Evolutionary conservation across 2,888 invertebrate species (phyloP), one percentile per base, ranked within the genome.

Genomic region (Polylopha cassiicola): DNA sequence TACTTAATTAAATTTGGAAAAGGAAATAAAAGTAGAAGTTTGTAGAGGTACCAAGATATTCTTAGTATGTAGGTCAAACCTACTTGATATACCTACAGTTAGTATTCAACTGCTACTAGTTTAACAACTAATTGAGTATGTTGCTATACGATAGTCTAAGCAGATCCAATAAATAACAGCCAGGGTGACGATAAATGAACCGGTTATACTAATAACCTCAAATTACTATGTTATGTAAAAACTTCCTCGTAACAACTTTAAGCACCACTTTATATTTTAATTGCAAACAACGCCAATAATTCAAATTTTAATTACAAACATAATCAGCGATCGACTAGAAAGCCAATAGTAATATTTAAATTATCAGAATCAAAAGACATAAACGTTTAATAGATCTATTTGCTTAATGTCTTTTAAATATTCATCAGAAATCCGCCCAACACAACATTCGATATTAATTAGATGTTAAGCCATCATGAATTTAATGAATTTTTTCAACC

Each of bases 341-440:
- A 41, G 41, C 33, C 30, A 24, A 41, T 41, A 30, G 34, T 30
- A 36, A 41, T 36, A 30, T 30, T 24, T 14, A 30, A 26, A 26
- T 36, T 36, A 41, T 36, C 34, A 30, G 34, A 36, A 41, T 41
- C 8, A 41, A 41, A 21, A 20, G 41, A 30, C 16, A 30, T 34
- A 26, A 41, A 34, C 27, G 18, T 30, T 30, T 30, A n/a, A n/a
- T n/a, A n/a, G n/a, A n/a, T n/a, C n/a, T n/a, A n/a, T n/a, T n/a
- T n/a, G n/a, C n/a, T n/a, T n/a, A 7, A 39, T 30, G 29, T 29
- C 24, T 21, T 26, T 41, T 30, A 36, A 36, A 36, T 30, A 41
- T 41, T 41, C 24, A 10, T 21, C 15, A 14, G 24, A 11, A n/a
- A n/a, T n/a, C n/a, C n/a, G n/a, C n/a, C n/a, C n/a, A n/a, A 34